Base-by-base conservation (phyloP, 1,140 invertebrate species). In the Drosophila pandora region DNA sequence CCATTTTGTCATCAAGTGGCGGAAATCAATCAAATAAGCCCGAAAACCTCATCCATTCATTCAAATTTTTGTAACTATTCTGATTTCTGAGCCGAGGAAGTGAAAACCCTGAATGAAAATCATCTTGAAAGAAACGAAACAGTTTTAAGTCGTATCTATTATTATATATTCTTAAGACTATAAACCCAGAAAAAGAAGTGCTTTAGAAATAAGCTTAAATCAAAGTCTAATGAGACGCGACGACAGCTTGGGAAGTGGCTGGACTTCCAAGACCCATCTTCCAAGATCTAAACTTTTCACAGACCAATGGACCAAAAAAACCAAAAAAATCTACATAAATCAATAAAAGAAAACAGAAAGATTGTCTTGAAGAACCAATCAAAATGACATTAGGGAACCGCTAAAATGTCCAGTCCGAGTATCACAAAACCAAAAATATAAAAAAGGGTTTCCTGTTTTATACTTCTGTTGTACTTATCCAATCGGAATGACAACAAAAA, bases 341-440 rank as follows among this genome's bases (percentile, higher is more conserved):
- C 55, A 73, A 61, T 73, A 73, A 73, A 73, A 73, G 17, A 71
- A 77, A 82, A 78, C 74, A 56, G 39, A 22, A 22, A 21, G 37
- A 58, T 58, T 69, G 41, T 12, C 52, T 71, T 60, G 55, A 39
- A 58, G 57, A 79, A 77, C 60, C 53, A 54, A 83, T 82, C 79
- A 83, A 82, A 71, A 55, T 63, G 69, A 56, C 64, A 79, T 70
- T 70, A 78, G 47, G 59, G 67, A 69, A 57, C 72, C 78, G 79
- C 78, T 81, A 60, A 68, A 77, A 67, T 62, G 53, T 58, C 73
- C 43, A 28, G 56, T 10, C 56, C 12, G 39, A 54, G 69, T 62
- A 57, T 74, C 81, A 60, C 68, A 69, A 69, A 69, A 48, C 41
- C 3, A 10, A 13, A 2, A 34, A 56, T 13, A 21, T 10, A 17